phyloP scores from a whole-genome alignment of 2,113 vertebrate species.

The Heterotis niloticus region DNA sequence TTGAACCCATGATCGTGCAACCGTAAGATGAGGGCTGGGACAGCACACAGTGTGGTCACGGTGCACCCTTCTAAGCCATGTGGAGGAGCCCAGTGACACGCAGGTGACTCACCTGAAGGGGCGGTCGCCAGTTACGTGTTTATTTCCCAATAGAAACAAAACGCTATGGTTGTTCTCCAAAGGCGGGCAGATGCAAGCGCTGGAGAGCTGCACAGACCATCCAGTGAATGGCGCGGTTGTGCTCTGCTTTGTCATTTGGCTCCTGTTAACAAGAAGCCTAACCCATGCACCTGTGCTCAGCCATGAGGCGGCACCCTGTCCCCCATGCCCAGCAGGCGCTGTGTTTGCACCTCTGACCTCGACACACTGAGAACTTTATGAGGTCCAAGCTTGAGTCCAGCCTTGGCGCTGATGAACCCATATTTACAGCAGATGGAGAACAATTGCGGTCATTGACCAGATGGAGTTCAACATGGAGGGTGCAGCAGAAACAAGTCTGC shows the following conservation, averaged over 20 bases:
- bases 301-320: neutral
- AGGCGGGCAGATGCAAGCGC: neutral
- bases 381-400: constrained; percentile 11
- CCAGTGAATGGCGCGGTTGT: too few relatives aligned
- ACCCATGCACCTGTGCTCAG: too few relatives aligned
- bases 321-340: neutral
- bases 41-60: too few relatives aligned
- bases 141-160: neutral
- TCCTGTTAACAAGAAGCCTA: too few relatives aligned
- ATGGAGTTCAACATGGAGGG: neutral
- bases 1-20: too few relatives aligned
- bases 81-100: too few relatives aligned
- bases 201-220: neutral
- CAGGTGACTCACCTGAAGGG: too few relatives aligned
- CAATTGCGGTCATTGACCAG: neutral
- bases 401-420: neutral
- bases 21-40: too few relatives aligned
- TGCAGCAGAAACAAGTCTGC: too few relatives aligned
- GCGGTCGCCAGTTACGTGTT: neutral
- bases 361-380: neutral
- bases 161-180: neutral
- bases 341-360: constrained; percentile 1
- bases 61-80: too few relatives aligned
- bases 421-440: neutral
- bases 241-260: too few relatives aligned